Base-by-base conservation (phyloP, 2,113 vertebrate genomes). In the Neopipo cinnamomea region DNA sequence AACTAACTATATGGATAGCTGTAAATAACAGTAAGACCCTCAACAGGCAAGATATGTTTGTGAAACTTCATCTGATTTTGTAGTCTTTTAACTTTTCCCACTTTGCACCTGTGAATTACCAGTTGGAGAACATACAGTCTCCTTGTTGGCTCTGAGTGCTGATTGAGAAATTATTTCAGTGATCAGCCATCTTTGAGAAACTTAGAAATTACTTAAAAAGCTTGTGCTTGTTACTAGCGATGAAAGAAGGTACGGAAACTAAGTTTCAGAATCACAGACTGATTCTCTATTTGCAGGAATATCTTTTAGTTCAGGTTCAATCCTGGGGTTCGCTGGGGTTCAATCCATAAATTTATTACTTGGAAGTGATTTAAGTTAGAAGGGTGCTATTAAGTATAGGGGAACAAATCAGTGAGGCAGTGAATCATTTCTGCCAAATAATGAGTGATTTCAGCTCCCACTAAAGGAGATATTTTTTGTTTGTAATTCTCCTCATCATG, bases 391-490 rank as follows among this genome's bases (percentile, higher is more conserved):
- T 80, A 86, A 74, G 35, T 18, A 28, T 35, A 78, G 35, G n/a
- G 67, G 76, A 89, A 86, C 61, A 88, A 91, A 95, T 76, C 79
- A 93, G 49, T n/a, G 62, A 94, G 42, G 59, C 58, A 65, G 68
- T 65, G 49, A 79, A 79, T 68, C 41, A n/a, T 58, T 94, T 85
- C 55, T 94, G 72, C 39, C 62, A 47, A 83, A 73, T 95, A 84
- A 95, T 46, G 50, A 95, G 61, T 58, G 49, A 61, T 66, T 95
- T 91, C 42, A 74, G 47, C 25, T 95, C 30, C 62, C 53, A 46
- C 50, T 53, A 72, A 76, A 92, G 58, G 83, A 83, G 88, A 22
- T 70, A 18, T 10, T 47, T 77, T 90, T 92, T 70, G n/a, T 71
- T 55, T 66, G 46, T 41, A 74, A 73, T 85, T 53, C 56, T 80